phyloP scores from a whole-genome alignment of 1,140 invertebrate species.

The Apis florea region DNA sequence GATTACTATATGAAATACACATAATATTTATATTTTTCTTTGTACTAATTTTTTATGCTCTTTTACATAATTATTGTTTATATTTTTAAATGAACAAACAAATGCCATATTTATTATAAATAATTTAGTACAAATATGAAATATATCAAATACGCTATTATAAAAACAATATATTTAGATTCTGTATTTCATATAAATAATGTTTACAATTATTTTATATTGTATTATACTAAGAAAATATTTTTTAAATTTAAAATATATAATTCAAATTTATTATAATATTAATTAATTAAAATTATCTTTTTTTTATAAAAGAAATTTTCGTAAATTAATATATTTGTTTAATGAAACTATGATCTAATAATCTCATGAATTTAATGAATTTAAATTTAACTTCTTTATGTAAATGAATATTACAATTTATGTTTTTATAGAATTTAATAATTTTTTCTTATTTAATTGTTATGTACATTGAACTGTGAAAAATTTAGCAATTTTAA shows the following conservation, averaged over 20 bases:
- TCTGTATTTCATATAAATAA: conserved; percentile 12
- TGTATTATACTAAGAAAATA: background rate
- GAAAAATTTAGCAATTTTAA: background rate
- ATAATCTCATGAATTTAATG: no score
- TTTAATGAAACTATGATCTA: background rate
- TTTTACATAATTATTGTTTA: background rate
- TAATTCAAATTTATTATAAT: conserved; percentile 1
- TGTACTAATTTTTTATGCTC: background rate
- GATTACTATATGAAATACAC: background rate
- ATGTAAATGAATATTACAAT: conserved; percentile 18
- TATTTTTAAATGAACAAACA: background rate
- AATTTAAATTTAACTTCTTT: background rate
- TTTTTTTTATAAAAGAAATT: background rate
- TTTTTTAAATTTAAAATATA: background rate
- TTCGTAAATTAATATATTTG: background rate
- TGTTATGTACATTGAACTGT: background rate
- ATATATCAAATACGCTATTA: background rate
- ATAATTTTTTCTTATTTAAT: background rate
- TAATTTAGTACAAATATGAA: background rate
- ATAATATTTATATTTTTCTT: background rate
- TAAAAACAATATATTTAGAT: background rate
- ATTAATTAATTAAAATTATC: background rate
- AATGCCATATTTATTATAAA: background rate
- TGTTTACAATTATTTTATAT: conserved; percentile 12
- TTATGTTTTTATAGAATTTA: conserved; percentile 13